Evolutionary conservation across 2,888 invertebrate genomes (phyloP).

Genomic region (Lithosia quadra): DNA sequence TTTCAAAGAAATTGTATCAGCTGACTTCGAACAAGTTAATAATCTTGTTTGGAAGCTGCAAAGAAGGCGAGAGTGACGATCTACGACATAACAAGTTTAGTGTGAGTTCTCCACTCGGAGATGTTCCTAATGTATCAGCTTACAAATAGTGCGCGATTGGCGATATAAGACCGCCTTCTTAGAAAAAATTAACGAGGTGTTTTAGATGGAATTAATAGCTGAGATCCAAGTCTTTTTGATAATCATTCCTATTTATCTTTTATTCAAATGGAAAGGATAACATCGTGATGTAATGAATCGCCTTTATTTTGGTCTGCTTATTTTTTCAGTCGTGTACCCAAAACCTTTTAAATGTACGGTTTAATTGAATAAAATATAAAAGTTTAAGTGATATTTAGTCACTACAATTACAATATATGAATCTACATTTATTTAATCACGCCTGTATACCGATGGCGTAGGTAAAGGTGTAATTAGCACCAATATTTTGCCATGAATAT

Average conservation of each 20-base stretch:
- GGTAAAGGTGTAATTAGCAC: too few relatives aligned
- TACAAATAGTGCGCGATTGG: constrained; percentile 13
- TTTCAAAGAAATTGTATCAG: constrained; percentile 13
- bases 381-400: too few relatives aligned
- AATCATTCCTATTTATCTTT: not conserved
- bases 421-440: too few relatives aligned
- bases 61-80: constrained; percentile 16
- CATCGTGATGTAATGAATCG: not conserved
- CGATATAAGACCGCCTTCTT: not conserved
- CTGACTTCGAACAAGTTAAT: constrained; percentile 12
- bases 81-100: constrained; percentile 15
- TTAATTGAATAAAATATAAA: too few relatives aligned
- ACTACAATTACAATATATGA: too few relatives aligned
- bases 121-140: constrained; percentile 2
- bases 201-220: not conserved
- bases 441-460: too few relatives aligned
- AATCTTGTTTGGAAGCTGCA: constrained; percentile 28
- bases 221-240: not conserved
- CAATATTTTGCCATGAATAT: too few relatives aligned
- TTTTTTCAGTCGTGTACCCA: too few relatives aligned
- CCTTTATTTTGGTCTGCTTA: too few relatives aligned
- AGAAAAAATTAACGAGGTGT: not conserved
- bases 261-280: not conserved
- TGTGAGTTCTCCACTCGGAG: constrained; percentile 15
- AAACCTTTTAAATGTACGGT: too few relatives aligned